phyloP scores from a whole-genome alignment of 2,888 invertebrate genomes.

The Lepidonotus clava region DNA sequence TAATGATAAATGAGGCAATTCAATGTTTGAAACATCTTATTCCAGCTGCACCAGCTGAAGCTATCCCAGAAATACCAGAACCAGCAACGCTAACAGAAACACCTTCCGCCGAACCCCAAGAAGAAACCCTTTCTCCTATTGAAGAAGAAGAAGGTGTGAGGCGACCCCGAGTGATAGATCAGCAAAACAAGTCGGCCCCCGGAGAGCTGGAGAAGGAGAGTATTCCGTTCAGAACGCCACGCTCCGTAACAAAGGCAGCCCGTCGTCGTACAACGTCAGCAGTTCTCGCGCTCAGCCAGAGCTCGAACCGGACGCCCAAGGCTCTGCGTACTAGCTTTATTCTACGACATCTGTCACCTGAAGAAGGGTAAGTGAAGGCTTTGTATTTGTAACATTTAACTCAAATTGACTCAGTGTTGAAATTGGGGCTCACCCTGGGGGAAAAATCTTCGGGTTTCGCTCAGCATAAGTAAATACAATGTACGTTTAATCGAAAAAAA shows the following conservation, averaged over 20 bases:
- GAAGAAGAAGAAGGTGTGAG: too few species aligned
- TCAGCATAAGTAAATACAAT: too few species aligned
- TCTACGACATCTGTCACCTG: conserved; percentile 60
- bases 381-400: background rate
- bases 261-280: background rate
- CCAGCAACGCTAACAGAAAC: background rate
- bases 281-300: background rate
- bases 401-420: background rate
- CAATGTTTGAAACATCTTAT: too few species aligned
- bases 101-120: background rate
- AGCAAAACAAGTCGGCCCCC: background rate
- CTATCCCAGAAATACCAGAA: too few species aligned
- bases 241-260: background rate
- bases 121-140: too few species aligned
- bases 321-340: conserved; percentile 56
- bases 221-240: conserved; percentile 23
- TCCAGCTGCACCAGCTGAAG: too few species aligned
- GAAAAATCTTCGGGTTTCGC: too few species aligned
- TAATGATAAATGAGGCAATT: too few species aligned
- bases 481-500: too few species aligned
- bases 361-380: conserved; percentile 58
- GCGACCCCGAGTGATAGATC: too few species aligned
- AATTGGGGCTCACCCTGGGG: too few species aligned
- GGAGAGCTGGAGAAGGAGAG: background rate
- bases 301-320: background rate